A percentile compares a stretch with the other conserved stretches of the same genome.
phyloP scores from a whole-genome alignment of 2,797 vertebrate genomes.

The Alcedo atthis region DNA sequence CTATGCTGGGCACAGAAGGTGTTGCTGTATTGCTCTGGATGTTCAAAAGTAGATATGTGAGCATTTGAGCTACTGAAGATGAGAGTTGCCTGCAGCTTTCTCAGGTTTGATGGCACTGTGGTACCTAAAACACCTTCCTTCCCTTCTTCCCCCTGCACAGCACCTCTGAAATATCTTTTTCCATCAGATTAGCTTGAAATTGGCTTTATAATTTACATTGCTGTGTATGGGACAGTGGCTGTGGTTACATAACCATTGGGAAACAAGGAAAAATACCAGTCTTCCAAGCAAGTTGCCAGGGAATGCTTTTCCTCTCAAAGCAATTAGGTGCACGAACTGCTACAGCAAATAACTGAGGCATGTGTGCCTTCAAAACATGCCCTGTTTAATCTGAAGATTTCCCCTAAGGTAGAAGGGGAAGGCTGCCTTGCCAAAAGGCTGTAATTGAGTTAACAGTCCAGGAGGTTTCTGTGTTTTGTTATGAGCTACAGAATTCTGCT shows the following conservation, averaged over 20 bases:
- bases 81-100: neutral
- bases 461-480: conserved; percentile 58
- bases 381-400: conserved; percentile 28
- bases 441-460: conserved; percentile 42
- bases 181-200: neutral
- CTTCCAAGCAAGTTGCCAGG: neutral
- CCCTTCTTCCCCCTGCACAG: neutral
- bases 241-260: neutral
- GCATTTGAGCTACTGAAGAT: neutral
- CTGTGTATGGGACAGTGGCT: neutral
- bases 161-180: neutral
- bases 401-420: conserved; percentile 25
- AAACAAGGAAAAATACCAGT: neutral
- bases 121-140: neutral
- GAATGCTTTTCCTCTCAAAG: neutral
- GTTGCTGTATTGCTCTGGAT: neutral
- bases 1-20: neutral
- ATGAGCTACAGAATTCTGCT: conserved; percentile 32
- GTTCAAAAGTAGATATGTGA: neutral
- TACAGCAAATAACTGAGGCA: neutral
- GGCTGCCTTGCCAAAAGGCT: conserved; percentile 42
- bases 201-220: neutral
- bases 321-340: neutral
- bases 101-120: neutral
- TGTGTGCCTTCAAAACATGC: conserved; percentile 1